Percentiles rank a stretch among this genome's conserved stretches.
These are phyloP conservation scores for Sesamia nonagrioides DNA, from an alignment of 1,140 invertebrate species.

Conservation along the genomic window DNA sequence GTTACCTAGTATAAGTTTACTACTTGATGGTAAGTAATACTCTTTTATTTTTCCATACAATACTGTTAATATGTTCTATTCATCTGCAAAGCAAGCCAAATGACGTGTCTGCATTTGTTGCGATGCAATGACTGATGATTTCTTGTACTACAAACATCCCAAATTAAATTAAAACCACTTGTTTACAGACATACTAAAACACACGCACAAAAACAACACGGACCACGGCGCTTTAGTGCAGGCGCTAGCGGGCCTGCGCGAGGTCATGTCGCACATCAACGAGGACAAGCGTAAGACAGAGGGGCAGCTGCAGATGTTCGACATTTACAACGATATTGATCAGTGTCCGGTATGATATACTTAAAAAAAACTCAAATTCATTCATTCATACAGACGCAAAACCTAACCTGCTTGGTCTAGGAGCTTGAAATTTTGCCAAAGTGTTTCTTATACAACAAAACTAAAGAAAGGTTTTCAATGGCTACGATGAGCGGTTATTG, in stretches of 20 bases:
- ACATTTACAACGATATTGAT: slow-evolving; percentile 99
- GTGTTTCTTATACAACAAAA: no score
- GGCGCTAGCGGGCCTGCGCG: slow-evolving; percentile 95
- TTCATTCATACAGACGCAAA: no score
- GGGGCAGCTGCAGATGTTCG: slow-evolving; percentile 97
- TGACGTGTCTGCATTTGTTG: no score
- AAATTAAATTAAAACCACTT: slow-evolving; percentile 3
- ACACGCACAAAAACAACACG: slow-evolving; percentile 94
- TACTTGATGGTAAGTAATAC: slow-evolving; percentile 93
- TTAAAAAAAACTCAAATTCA: no score
- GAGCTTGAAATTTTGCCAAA: no score
- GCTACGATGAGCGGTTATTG: no score
- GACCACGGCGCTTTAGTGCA: slow-evolving; percentile 95
- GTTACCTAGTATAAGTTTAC: slow-evolving; percentile 97
- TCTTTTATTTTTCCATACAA: slow-evolving; percentile 1
- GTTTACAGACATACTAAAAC: slow-evolving; percentile 95
- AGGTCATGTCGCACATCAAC: slow-evolving; percentile 98
- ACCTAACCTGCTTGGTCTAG: no score
- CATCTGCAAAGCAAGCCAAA: not conserved
- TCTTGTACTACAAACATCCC: no score
- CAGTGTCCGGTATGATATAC: slow-evolving; percentile 93
- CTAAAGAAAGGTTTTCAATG: no score
- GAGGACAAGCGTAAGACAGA: slow-evolving; percentile 99
- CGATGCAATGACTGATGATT: no score
- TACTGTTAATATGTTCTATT: not conserved